These are phyloP conservation scores for Drosophila truncata DNA, from an alignment of 1,140 invertebrate genomes.

Conservation along the genomic window DNA sequence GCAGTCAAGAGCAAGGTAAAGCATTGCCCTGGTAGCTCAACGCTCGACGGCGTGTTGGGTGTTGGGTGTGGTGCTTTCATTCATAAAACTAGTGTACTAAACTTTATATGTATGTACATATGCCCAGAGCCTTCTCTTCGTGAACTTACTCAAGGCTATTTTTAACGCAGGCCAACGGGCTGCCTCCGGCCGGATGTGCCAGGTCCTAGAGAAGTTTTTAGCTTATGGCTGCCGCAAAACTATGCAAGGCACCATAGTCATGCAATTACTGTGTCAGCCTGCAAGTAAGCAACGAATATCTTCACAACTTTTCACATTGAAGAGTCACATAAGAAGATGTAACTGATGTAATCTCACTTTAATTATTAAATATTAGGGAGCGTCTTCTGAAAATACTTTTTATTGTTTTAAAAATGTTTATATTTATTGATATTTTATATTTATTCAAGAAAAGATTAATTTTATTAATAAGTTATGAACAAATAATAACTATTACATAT, in stretches of 20 bases:
- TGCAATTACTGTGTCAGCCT: conserved; percentile 12
- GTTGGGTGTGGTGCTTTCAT: conserved; percentile 64
- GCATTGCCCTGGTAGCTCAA: conserved; percentile 45
- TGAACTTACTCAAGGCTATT: conserved; percentile 73
- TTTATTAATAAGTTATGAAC: background rate
- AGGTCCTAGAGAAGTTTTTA: background rate
- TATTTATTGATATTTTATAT: background rate
- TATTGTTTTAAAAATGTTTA: too few relatives aligned
- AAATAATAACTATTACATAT: too few relatives aligned
- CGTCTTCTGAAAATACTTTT: too few relatives aligned
- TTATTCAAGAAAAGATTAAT: background rate
- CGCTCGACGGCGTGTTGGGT: conserved; percentile 1
- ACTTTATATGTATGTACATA: background rate
- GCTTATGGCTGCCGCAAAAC: conserved; percentile 10
- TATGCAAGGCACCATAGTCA: conserved; percentile 5
- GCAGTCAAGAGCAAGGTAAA: conserved; percentile 84
- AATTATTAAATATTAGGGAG: background rate
- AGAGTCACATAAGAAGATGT: background rate
- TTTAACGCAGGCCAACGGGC: conserved; percentile 65
- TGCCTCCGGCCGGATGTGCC: conserved; percentile 53
- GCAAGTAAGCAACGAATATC: conserved; percentile 4
- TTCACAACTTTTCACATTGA: background rate
- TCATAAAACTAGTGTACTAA: conserved; percentile 64
- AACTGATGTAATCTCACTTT: background rate
- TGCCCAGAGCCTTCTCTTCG: conserved; percentile 5